Evolutionary conservation across 2,888 invertebrate species (phyloP).

Genomic region (Cephalotes varians): DNA sequence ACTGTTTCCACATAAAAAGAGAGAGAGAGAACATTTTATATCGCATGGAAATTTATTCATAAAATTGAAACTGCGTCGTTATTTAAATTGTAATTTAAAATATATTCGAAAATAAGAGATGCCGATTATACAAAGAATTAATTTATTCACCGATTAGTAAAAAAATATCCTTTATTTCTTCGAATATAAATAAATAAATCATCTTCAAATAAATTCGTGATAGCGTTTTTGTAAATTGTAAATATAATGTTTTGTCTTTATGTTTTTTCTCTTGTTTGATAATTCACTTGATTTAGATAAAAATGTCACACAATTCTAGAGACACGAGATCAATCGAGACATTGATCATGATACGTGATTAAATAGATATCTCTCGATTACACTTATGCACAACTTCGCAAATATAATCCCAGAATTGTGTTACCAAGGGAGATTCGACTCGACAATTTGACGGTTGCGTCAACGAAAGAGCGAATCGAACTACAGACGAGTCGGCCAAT

Average conservation of each 20-base stretch:
- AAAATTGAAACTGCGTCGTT: slow-evolving; percentile 1
- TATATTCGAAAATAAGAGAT: slow-evolving; percentile 24
- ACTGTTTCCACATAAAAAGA: background rate
- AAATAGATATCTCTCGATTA: background rate
- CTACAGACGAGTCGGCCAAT: slow-evolving; percentile 61
- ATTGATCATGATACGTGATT: background rate
- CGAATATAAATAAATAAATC: background rate
- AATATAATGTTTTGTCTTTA: background rate
- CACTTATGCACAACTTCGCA: slow-evolving; percentile 9
- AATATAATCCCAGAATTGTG: slow-evolving; percentile 45
- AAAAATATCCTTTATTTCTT: slow-evolving; percentile 1
- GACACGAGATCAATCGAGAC: background rate
- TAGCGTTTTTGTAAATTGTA: background rate
- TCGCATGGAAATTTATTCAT: slow-evolving; percentile 17
- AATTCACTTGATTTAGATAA: background rate
- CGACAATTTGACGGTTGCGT: slow-evolving; percentile 38
- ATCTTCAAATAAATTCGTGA: background rate
- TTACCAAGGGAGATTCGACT: slow-evolving; percentile 45
- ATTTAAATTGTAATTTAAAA: slow-evolving; percentile 24
- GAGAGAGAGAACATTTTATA: slow-evolving; percentile 4
- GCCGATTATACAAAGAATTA: slow-evolving; percentile 14
- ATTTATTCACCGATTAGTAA: slow-evolving; percentile 15
- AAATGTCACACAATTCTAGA: background rate
- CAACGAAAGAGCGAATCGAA: slow-evolving; percentile 45
- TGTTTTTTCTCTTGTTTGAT: background rate